A percentile compares a stretch with the other conserved stretches of the same genome.
Conservation (phyloP, 2,113 vertebrate species). For the Microcebus jonahi region DNA sequence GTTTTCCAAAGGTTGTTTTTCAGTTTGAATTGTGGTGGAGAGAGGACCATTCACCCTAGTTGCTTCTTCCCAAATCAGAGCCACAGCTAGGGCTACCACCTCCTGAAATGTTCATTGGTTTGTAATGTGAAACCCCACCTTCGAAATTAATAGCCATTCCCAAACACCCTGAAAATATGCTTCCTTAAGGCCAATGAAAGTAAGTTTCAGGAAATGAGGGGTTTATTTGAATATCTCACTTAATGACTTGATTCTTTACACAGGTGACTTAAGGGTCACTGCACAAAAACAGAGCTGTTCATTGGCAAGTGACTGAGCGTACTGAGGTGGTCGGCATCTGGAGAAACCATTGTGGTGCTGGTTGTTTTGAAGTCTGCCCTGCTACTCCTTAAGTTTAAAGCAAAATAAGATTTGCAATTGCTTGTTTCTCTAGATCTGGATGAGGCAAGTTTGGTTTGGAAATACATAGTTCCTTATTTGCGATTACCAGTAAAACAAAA, state of each 20-base stretch:
- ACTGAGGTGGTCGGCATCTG: background rate
- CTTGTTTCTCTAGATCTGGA: background rate
- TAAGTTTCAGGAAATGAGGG: conserved; percentile 37
- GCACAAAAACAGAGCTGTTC: background rate
- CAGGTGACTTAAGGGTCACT: conserved; percentile 25
- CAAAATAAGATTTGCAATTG: background rate
- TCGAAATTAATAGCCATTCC: conserved; percentile 45
- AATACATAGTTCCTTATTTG: background rate
- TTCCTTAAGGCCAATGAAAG: conserved; percentile 43
- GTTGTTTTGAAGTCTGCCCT: background rate
- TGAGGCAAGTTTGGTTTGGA: background rate
- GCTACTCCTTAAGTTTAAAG: background rate
- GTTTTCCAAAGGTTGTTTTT: conserved; percentile 49
- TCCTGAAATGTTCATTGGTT: background rate
- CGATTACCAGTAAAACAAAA: background rate
- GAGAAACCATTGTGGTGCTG: background rate
- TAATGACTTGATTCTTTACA: background rate
- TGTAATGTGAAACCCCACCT: conserved; percentile 48
- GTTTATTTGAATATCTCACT: conserved; percentile 46
- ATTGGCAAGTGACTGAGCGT: background rate
- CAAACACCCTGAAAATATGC: conserved; percentile 47
- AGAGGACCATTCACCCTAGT: background rate
- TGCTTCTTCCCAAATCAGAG: background rate
- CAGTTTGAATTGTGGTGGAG: background rate
- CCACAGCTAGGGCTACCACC: background rate